Conservation (phyloP, 2,888 invertebrate genomes). For the Amiota communis region DNA sequence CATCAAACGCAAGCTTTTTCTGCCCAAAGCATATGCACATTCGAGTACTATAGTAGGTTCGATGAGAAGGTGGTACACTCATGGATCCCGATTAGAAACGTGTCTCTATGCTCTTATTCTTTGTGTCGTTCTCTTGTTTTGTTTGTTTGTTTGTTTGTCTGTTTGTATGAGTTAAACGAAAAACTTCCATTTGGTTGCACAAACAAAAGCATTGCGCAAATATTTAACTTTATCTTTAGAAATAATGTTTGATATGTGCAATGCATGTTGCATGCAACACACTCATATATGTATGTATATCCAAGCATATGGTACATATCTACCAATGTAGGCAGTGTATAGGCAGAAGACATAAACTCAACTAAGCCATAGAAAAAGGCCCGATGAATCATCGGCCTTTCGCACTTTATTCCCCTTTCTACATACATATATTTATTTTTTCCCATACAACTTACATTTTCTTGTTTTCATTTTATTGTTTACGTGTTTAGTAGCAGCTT, state of each 20-base stretch:
- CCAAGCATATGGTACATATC: neutral
- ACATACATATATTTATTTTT: too few species aligned
- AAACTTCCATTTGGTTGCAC: slow-evolving; percentile 29
- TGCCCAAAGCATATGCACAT: slow-evolving; percentile 16
- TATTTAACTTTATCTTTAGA: slow-evolving; percentile 52
- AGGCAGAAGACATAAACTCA: too few species aligned
- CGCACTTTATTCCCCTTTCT: too few species aligned
- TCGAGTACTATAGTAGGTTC: neutral
- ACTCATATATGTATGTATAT: slow-evolving; percentile 7
- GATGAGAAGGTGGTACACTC: neutral
- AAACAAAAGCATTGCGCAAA: slow-evolving; percentile 45
- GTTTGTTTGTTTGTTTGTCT: neutral
- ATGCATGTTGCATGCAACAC: slow-evolving; percentile 3
- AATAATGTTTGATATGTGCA: slow-evolving; percentile 25
- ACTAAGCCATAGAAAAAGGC: too few species aligned
- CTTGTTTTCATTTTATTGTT: too few species aligned
- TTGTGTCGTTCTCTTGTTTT: too few species aligned
- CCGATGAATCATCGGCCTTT: too few species aligned
- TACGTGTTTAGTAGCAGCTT: too few species aligned
- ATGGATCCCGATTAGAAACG: neutral
- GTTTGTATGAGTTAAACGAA: slow-evolving; percentile 7
- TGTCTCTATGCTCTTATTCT: neutral
- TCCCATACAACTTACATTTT: too few species aligned
- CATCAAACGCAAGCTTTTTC: slow-evolving; percentile 13
- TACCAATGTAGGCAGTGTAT: too few species aligned